These are phyloP conservation scores for Habropoda laboriosa DNA, from an alignment of 1,140 invertebrate species.

Conservation along the genomic window DNA sequence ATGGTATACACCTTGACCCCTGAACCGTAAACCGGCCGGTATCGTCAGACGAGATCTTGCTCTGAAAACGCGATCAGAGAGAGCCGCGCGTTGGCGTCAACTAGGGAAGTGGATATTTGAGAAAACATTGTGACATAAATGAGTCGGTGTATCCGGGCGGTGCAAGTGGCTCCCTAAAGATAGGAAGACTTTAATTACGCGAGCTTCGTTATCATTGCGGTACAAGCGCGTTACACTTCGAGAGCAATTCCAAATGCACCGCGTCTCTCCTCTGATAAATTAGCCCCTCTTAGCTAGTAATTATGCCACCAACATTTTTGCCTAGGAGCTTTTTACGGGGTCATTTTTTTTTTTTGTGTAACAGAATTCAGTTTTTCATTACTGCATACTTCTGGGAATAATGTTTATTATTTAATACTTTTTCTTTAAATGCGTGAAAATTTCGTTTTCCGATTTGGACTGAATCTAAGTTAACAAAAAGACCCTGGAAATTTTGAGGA, in stretches of 20 bases:
- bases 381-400: no score
- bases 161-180: constrained; percentile 25
- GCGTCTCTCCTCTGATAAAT: constrained; percentile 8
- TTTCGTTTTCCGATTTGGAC: no score
- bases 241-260: constrained; percentile 36
- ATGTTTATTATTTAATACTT: no score
- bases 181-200: constrained; percentile 38
- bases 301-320: background rate
- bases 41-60: background rate
- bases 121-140: constrained; percentile 19
- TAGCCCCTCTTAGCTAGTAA: background rate
- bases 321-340: no score
- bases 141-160: background rate
- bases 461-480: no score
- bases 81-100: constrained; percentile 17
- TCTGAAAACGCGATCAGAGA: background rate
- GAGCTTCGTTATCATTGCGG: constrained; percentile 16
- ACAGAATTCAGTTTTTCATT: no score
- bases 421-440: no score
- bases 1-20: constrained; percentile 9
- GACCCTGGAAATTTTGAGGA: no score
- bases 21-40: background rate
- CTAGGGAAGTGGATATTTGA: constrained; percentile 37
- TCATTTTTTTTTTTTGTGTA: no score
- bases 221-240: constrained; percentile 21